Evolutionary conservation across 2,113 vertebrate genomes (phyloP).

Genomic region (Dissostichus mawsoni): DNA sequence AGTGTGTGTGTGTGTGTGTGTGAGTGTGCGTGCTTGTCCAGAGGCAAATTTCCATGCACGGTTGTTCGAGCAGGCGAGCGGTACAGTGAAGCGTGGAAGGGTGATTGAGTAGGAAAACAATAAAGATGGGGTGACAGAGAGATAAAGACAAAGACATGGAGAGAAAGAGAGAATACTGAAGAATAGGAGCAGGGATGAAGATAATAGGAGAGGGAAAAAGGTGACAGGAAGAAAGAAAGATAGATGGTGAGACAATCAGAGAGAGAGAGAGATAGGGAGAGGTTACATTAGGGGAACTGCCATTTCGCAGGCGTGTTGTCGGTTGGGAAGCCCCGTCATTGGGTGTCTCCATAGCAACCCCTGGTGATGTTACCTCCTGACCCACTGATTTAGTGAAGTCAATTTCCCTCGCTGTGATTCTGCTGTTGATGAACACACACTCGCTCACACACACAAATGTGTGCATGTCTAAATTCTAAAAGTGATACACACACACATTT

Average conservation of each 20-base stretch:
- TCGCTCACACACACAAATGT: slow-evolving; percentile 4
- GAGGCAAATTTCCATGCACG: slow-evolving; percentile 63
- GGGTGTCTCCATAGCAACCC: slow-evolving; percentile 87
- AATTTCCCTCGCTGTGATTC: slow-evolving; percentile 79
- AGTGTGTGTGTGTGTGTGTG: slow-evolving; percentile 35
- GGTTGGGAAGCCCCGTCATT: slow-evolving; percentile 77
- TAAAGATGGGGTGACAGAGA: slow-evolving; percentile 30
- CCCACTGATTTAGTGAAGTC: slow-evolving; percentile 83
- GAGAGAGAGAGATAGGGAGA: slow-evolving; percentile 38
- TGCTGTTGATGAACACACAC: slow-evolving; percentile 60
- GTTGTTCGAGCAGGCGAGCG: slow-evolving; percentile 43
- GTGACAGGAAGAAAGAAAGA: background rate
- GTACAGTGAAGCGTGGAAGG: slow-evolving; percentile 48
- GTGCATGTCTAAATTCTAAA: background rate
- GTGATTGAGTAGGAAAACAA: slow-evolving; percentile 48
- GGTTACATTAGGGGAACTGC: slow-evolving; percentile 75
- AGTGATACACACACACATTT: slow-evolving; percentile 17
- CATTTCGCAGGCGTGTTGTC: slow-evolving; percentile 76
- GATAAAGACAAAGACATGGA: slow-evolving; percentile 23
- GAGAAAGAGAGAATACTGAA: background rate
- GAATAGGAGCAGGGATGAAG: background rate
- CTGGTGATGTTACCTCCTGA: slow-evolving; percentile 84
- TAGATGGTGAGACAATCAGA: slow-evolving; percentile 22
- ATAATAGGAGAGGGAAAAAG: background rate
- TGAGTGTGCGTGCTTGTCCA: slow-evolving; percentile 51